Evolutionary conservation across 2,797 vertebrate genomes (phyloP).

Genomic region (Eupleurogrammus muticus): DNA sequence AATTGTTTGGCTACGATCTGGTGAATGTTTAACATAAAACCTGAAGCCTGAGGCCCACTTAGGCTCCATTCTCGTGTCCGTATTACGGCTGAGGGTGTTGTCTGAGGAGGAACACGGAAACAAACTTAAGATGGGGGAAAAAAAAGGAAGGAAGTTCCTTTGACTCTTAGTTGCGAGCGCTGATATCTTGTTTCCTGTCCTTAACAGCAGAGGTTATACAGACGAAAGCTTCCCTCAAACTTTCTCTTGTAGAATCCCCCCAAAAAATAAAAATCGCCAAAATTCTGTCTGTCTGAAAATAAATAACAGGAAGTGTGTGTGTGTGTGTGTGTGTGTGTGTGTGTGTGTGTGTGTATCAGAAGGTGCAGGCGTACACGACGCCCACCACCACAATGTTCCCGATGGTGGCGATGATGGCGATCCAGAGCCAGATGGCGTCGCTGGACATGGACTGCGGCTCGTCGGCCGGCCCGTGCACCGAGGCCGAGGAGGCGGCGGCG

Average conservation of each 20-base stretch:
- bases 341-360: conserved; percentile 81
- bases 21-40: conserved; percentile 61
- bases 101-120: conserved; percentile 63
- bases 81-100: conserved; percentile 48
- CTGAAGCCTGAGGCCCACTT: conserved; percentile 63
- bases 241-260: conserved; percentile 25
- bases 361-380: conserved; percentile 96
- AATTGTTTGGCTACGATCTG: conserved; percentile 67
- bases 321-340: conserved; percentile 22
- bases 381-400: conserved; percentile 99
- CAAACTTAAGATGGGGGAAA: conserved; percentile 54
- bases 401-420: conserved; percentile 96
- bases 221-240: conserved; percentile 37
- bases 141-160: conserved; percentile 8
- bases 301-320: conserved; percentile 25
- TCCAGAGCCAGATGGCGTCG: conserved; percentile 97
- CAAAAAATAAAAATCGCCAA: conserved; percentile 21
- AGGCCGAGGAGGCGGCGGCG: conserved; percentile 80
- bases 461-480: conserved; percentile 87
- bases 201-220: conserved; percentile 38
- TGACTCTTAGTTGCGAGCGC: conserved; percentile 34
- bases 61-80: conserved; percentile 58
- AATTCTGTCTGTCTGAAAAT: no score
- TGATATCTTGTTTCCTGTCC: conserved; percentile 39
- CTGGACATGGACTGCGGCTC: conserved; percentile 91